Evolutionary conservation across 1,140 invertebrate genomes (phyloP), one percentile per base, ranked within the genome.

Genomic region (Varroa destructor): DNA sequence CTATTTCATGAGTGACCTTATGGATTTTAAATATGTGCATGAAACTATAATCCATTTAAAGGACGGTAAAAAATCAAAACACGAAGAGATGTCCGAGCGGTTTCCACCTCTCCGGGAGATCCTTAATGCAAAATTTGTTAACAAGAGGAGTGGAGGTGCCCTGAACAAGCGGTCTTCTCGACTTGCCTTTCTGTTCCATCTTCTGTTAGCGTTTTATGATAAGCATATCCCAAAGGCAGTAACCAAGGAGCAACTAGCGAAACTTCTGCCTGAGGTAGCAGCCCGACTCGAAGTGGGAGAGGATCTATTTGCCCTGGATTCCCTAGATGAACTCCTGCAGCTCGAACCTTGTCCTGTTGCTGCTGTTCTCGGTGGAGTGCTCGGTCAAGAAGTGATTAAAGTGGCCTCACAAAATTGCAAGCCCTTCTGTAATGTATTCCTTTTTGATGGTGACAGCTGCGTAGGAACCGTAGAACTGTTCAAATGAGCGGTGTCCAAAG

Each of bases 331-430:
- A 14, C 40, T 12, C 8, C 8, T 67, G 14, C 14, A 46, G 5
- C 14, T 43, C 61, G 61, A 67, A 37, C 61, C 61, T 40, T 40
- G 61, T 43, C 61, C 61, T 67, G 61, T 67, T 46, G 61, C 61
- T 37, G 61, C 61, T 12, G 46, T 46, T 8, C 40, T 67, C 14
- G 61, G 61, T 12, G 61, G 61, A 5, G 61, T 67, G 12, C 36
- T 67, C 1, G 61, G 61, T 12, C 61, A 67, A 8, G 61, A 67
- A 40, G 61, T 67, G 14, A 46, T 67, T 40, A 67, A 67, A 46
- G 61, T 67, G 40, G 61, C 61, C 2, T 67, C 61, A 36, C 61
- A 67, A 46, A 67, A 67, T 67, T 67, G 61, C 37, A 40, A 43
- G 14, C 61, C 61, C 40, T 67, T 67, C 61, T 46, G 46, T 37